A percentile compares a stretch with the other conserved stretches of the same genome.
These are phyloP conservation scores for Yponomeuta evonymella DNA, from an alignment of 2,888 invertebrate genomes.

Conservation along the genomic window DNA sequence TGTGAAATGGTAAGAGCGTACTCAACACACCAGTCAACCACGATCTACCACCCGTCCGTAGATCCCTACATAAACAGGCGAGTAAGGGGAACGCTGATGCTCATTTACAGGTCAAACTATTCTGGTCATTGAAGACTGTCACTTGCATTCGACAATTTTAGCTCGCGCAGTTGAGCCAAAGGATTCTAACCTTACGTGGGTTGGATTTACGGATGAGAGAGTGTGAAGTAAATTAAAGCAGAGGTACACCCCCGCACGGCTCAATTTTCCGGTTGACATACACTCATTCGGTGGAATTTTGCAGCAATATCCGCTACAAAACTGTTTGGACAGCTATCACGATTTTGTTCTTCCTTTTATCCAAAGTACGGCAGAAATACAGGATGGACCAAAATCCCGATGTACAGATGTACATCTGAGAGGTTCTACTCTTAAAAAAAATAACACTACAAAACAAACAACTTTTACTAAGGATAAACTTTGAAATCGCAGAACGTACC, in stretches of 20 bases:
- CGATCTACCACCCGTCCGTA: neutral
- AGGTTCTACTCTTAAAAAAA: too few relatives aligned
- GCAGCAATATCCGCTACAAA: conserved; percentile 1
- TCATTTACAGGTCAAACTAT: neutral
- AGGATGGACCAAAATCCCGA: neutral
- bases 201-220: neutral
- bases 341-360: neutral
- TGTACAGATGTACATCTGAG: too few relatives aligned
- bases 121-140: neutral
- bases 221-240: neutral
- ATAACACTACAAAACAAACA: too few relatives aligned
- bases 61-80: neutral
- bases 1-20: neutral
- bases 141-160: conserved; percentile 7
- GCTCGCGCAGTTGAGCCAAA: neutral
- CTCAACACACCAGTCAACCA: neutral
- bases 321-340: neutral
- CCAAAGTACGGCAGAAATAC: neutral
- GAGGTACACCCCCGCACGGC: conserved; percentile 26
- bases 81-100: neutral
- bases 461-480: too few relatives aligned
- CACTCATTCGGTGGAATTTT: conserved; percentile 27
- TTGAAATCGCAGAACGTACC: too few relatives aligned
- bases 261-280: conserved; percentile 55
- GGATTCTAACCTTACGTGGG: neutral